phyloP scores from a whole-genome alignment of 2,888 invertebrate genomes.

The Charanyca ferruginea region DNA sequence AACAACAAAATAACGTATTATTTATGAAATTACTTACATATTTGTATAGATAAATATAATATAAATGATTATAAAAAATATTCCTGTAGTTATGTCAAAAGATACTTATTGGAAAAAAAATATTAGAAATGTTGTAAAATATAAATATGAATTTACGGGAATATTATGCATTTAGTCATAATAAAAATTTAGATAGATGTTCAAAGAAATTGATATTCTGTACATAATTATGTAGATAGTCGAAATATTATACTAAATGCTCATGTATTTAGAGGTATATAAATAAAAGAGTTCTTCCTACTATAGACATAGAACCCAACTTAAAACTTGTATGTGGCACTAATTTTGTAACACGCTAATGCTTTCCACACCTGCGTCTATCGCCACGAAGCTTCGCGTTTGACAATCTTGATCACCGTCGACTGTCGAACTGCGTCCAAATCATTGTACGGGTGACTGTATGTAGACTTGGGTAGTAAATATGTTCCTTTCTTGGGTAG shows the following conservation, averaged over 20 bases:
- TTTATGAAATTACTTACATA: slow-evolving; percentile 49
- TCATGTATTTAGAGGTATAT: slow-evolving; percentile 17
- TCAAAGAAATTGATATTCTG: slow-evolving; percentile 35
- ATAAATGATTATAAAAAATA: neutral
- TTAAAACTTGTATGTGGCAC: neutral
- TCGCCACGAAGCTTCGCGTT: too few species aligned
- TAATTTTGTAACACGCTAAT: slow-evolving; percentile 3
- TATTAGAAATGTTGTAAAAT: slow-evolving; percentile 1
- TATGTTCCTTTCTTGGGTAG: too few species aligned
- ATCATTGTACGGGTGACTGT: too few species aligned
- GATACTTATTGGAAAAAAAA: neutral
- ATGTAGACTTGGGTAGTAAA: too few species aligned
- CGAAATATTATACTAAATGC: slow-evolving; percentile 28
- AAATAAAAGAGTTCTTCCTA: slow-evolving; percentile 24
- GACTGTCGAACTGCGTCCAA: too few species aligned
- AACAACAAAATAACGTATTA: slow-evolving; percentile 61
- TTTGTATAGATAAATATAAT: slow-evolving; percentile 18
- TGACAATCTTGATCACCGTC: too few species aligned
- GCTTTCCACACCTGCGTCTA: too few species aligned
- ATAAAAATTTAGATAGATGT: slow-evolving; percentile 43
- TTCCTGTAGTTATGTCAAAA: neutral
- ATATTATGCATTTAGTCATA: slow-evolving; percentile 40
- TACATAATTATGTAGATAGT: slow-evolving; percentile 59
- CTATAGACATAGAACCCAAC: neutral
- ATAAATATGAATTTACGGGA: slow-evolving; percentile 29